These are phyloP conservation scores for Chloropsis hardwickii DNA, from an alignment of 2,113 vertebrate genomes.

Conservation along the genomic window DNA sequence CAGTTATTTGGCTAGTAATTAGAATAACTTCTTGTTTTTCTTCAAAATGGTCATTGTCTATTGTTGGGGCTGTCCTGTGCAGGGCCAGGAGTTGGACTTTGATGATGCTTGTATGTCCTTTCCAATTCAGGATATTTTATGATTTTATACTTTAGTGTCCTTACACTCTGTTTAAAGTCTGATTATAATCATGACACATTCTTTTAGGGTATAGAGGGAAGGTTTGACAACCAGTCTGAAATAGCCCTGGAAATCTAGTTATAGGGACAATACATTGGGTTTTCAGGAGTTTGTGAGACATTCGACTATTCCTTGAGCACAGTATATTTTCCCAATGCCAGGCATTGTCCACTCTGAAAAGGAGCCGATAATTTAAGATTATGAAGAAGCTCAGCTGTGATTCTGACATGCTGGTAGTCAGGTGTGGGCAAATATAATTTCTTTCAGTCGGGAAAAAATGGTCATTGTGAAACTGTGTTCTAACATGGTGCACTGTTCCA, in stretches of 20 bases:
- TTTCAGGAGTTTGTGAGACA: conserved; percentile 69
- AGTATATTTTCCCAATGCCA: conserved; percentile 38
- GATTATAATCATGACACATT: not conserved
- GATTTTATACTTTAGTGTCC: not conserved
- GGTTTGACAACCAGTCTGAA: conserved; percentile 68
- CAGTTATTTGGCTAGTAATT: not conserved
- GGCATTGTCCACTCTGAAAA: conserved; percentile 12
- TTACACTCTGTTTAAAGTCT: not conserved
- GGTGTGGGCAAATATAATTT: conserved; percentile 13
- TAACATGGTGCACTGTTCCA: not conserved
- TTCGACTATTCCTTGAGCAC: conserved; percentile 61
- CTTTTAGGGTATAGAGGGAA: conserved; percentile 23
- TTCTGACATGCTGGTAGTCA: conserved; percentile 31
- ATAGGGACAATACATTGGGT: conserved; percentile 59
- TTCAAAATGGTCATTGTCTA: not conserved
- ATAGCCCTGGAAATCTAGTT: conserved; percentile 63
- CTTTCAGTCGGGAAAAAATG: not conserved
- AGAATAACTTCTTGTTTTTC: not conserved
- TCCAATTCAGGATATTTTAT: not conserved
- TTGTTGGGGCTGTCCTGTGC: not conserved
- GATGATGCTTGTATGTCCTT: not conserved
- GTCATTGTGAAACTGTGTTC: not conserved
- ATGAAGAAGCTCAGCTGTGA: conserved; percentile 47
- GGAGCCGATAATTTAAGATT: conserved; percentile 10
- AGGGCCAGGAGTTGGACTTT: not conserved